Evolutionary conservation across 2,797 vertebrate genomes (phyloP), one percentile per base, ranked within the genome.

Genomic region (Ciconia nigra): DNA sequence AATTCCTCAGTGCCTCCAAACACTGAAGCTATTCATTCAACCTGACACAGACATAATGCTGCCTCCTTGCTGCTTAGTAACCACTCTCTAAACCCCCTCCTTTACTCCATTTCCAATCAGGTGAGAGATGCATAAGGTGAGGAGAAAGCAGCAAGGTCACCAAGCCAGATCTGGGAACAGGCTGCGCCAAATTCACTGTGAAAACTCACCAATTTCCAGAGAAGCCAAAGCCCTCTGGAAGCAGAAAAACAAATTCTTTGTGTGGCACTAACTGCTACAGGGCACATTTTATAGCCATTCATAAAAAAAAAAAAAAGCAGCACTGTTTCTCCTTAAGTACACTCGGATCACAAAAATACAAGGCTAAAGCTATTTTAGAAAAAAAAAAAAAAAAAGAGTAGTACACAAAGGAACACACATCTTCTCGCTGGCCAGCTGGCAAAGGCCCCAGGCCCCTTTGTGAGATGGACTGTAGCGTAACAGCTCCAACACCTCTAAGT

Each of bases 1-100:
- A 98, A 95, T 85, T 89, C 93, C 71, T 81, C 52, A 58, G 54
- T 57, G 95, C 59, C 61, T 87, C 89, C 62, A 59, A 97, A 98
- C 97, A 98, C 90, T 97, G 94, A 35, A 37, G 81, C 96, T 96
- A 97, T 98, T 98, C 96, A 98, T 95, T 94, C 65, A 89, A 94
- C 88, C 76, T 95, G 87, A 89, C 90, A 62, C 49, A 37, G 69
- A 83, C 73, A 87, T 46, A 91, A 62, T 10, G 76, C 58, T 94
- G 94, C 83, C 86, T 95, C 66, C 83, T 83, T 55, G 94, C 92
- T 97, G 95, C 97, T 84, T 95, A 83, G 97, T 96, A 96, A 97
- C 97, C 15, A 1, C 41, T 13, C 70, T 35, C 61, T 74, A 52
- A 92, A 29, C 26, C 52, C 67, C 54, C 39, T 58, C 66, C 83